Conservation (phyloP, 1,140 invertebrate genomes). For the Dryas iulia region DNA sequence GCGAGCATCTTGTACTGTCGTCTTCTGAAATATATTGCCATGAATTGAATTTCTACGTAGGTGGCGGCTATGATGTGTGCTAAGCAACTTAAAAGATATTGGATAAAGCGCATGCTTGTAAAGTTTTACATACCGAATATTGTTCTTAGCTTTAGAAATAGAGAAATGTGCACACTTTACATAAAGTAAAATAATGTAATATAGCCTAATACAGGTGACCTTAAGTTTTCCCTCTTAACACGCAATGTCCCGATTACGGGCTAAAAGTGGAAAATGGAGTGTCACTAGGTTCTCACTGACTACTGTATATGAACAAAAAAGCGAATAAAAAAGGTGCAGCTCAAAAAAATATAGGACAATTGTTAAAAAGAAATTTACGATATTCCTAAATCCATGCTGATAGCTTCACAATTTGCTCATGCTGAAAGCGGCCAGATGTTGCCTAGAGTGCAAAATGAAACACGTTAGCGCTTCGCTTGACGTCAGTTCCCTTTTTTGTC, state of each 20-base stretch:
- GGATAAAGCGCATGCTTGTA: background rate
- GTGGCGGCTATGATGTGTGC: constrained; percentile 8
- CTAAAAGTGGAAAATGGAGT: no score
- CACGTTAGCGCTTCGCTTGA: constrained; percentile 72
- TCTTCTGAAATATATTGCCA: constrained; percentile 30
- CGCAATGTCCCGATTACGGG: no score
- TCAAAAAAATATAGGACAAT: background rate
- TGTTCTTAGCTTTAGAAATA: no score
- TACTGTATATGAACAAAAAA: no score
- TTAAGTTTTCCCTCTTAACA: no score
- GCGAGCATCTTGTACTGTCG: constrained; percentile 39
- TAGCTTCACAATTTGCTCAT: constrained; percentile 53
- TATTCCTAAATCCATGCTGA: constrained; percentile 25
- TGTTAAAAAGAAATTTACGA: constrained; percentile 21
- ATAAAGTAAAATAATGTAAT: no score
- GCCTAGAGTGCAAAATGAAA: constrained; percentile 72
- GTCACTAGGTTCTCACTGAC: no score
- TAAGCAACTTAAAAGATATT: background rate
- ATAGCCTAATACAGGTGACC: no score
- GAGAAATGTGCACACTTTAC: no score
- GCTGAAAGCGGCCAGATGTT: constrained; percentile 72
- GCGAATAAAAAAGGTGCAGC: no score
- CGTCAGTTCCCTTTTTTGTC: constrained; percentile 72
- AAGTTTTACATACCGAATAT: background rate
- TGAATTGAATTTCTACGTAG: constrained; percentile 11